Evolutionary conservation across 2,113 vertebrate genomes (phyloP).

Genomic region (Brachyistius frenatus): DNA sequence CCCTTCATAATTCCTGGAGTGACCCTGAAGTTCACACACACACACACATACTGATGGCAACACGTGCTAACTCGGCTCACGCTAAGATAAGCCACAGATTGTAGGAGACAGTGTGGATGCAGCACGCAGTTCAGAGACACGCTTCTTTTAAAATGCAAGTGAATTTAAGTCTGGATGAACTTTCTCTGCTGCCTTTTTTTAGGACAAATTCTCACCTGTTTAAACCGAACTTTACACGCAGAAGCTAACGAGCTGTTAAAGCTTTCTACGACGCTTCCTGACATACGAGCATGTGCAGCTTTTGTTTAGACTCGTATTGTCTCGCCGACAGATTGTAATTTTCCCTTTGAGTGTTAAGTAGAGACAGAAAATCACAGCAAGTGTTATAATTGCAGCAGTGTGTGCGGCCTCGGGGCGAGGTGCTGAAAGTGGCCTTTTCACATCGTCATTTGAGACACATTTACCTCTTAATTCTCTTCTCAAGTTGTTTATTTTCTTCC

Average conservation of each 20-base stretch:
- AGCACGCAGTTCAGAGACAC: neutral
- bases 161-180: too few relatives aligned
- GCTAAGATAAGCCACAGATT: constrained; percentile 9
- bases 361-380: neutral
- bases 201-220: too few relatives aligned
- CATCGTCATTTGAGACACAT: constrained; percentile 8
- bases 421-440: neutral
- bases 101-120: too few relatives aligned
- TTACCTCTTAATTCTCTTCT: constrained; percentile 22
- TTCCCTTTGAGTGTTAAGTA: too few relatives aligned
- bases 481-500: constrained; percentile 5
- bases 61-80: constrained; percentile 8
- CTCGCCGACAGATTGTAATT: too few relatives aligned
- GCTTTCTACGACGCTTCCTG: too few relatives aligned
- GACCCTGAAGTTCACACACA: constrained; percentile 48
- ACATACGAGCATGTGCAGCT: too few relatives aligned
- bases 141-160: neutral
- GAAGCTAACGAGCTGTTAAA: too few relatives aligned
- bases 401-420: constrained; percentile 9
- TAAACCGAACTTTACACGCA: too few relatives aligned
- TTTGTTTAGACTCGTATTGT: too few relatives aligned
- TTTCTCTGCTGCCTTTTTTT: too few relatives aligned
- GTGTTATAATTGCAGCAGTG: constrained; percentile 10
- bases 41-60: neutral
- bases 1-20: constrained; percentile 54